Percentiles rank a stretch among this genome's conserved stretches.
Evolutionary conservation across 2,113 vertebrate genomes (phyloP).

Genomic region (Cololabis saira): DNA sequence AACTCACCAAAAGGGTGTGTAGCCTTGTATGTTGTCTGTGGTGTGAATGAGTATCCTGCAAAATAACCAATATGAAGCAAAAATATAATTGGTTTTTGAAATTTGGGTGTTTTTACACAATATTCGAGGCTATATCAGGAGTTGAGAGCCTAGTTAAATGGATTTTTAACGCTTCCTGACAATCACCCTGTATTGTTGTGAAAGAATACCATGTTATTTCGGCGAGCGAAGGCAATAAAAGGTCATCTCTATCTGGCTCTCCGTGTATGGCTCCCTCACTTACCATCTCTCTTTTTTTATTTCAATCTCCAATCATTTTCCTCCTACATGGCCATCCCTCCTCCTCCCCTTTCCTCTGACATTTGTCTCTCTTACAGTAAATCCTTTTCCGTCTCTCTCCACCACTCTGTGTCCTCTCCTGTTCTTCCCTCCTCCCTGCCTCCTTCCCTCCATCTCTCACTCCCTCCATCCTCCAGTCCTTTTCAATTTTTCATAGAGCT

Average conservation of each 20-base stretch:
- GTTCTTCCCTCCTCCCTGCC: conserved; percentile 17
- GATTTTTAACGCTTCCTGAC: conserved; percentile 25
- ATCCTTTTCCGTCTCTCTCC: conserved; percentile 34
- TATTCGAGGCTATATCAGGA: conserved; percentile 16
- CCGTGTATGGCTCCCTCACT: conserved; percentile 34
- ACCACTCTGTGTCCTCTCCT: conserved; percentile 40
- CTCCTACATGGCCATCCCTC: conserved; percentile 35
- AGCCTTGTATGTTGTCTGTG: neutral
- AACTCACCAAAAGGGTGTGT: conserved; percentile 96
- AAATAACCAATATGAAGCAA: neutral
- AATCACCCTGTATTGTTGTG: conserved; percentile 37
- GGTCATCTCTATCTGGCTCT: conserved; percentile 62
- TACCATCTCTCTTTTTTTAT: conserved; percentile 31
- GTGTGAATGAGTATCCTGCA: conserved; percentile 31
- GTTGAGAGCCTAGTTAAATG: conserved; percentile 1
- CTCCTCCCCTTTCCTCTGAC: conserved; percentile 46
- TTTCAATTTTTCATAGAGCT: conserved; percentile 83
- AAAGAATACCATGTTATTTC: conserved; percentile 54
- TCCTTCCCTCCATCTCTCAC: conserved; percentile 47
- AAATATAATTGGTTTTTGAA: neutral
- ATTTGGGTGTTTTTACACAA: neutral
- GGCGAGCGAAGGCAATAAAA: conserved; percentile 62
- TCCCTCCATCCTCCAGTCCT: conserved; percentile 44
- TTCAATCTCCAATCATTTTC: conserved; percentile 35
- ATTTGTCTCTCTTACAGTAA: conserved; percentile 65